Base-by-base conservation (phyloP, 2,797 vertebrate species). In the Phoebastria nigripes region DNA sequence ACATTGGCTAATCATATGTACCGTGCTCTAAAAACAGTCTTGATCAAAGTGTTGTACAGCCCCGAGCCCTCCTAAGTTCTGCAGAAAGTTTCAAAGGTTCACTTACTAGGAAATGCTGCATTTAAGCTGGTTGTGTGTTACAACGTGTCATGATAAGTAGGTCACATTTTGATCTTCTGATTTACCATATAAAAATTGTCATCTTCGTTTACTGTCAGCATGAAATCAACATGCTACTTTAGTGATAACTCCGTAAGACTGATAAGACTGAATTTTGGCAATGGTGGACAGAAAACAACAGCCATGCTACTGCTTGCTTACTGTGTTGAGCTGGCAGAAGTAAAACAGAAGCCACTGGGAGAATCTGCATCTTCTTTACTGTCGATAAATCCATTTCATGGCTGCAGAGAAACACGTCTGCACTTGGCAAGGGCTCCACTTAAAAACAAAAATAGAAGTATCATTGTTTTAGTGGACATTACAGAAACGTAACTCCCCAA, bases 381-480 rank as follows among this genome's bases (percentile, higher is more conserved):
- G 86, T 79, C 47, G 28, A 94, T 91, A 97, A 97, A 97, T 95
- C 83, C 49, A 86, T 91, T 97, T 93, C 61, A 90, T 67, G 93
- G 91, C 92, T 96, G 95, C 42, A 93, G 88, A 95, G 95, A 97
- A 95, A 86, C 85, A 95, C 47, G 62, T 87, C 94, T 96, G 86
- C 91, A 91, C 90, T 94, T 95, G 95, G 97, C 72, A 59, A 11
- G 2, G 67, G 88, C 67, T 90, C 77, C 83, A 89, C 70, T 94
- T 96, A 72, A 96, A 95, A 76, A 65, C 31, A 66, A 90, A 87
- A 96, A 81, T 14, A 96, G 56, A 96, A 90, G 93, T 91, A 86
- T 86, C 86, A 82, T 70, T 93, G 91, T 91, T 96, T 94, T 76
- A 94, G 94, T 73, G 95, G 79, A 79, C 65, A 81, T 94, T 94